Evolutionary conservation across 2,888 invertebrate species (phyloP).

Genomic region (Nephrotoma appendiculata): DNA sequence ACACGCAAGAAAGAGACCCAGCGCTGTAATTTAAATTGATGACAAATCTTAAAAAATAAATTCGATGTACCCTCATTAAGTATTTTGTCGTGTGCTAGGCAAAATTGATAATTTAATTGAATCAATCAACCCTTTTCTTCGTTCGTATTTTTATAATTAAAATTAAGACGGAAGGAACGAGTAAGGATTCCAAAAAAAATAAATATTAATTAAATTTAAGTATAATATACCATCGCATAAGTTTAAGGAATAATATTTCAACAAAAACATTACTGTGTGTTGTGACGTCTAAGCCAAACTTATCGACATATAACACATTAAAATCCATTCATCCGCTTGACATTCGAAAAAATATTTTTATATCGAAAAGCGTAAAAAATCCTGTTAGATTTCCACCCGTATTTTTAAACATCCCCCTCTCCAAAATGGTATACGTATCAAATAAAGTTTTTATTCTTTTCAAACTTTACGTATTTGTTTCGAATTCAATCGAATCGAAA

Average conservation of each 20-base stretch:
- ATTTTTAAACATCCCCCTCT: neutral
- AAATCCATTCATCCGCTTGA: neutral
- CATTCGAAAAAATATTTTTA: neutral
- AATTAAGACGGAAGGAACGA: neutral
- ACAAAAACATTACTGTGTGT: neutral
- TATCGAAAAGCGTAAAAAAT: neutral
- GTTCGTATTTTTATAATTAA: neutral
- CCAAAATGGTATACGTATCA: neutral
- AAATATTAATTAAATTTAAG: neutral
- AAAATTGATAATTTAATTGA: slow-evolving; percentile 3
- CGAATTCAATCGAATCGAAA: neutral
- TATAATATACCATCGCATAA: neutral
- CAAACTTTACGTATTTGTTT: neutral
- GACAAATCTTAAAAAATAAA: neutral
- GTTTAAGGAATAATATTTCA: neutral
- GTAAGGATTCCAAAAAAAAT: neutral
- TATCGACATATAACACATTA: neutral
- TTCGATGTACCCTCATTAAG: neutral
- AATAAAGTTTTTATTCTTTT: neutral
- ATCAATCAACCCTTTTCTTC: slow-evolving; percentile 1
- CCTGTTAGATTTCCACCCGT: neutral
- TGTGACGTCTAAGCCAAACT: neutral
- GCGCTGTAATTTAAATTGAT: neutral
- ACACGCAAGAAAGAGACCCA: neutral
- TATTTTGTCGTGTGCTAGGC: neutral